phyloP scores from a whole-genome alignment of 2,888 invertebrate species.

The Nomada fucata region DNA sequence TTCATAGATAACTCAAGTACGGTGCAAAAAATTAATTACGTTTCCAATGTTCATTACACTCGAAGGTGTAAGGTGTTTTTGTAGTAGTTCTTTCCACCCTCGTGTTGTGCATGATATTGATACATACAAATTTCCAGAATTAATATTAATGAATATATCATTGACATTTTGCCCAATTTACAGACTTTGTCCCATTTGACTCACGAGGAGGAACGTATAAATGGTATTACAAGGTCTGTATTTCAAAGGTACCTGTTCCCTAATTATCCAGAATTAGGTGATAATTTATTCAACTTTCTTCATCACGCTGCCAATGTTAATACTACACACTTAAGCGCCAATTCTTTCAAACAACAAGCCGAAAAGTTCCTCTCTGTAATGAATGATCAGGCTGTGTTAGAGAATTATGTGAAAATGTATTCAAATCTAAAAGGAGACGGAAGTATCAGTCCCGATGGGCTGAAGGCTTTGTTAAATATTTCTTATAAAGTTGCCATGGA shows the following conservation, averaged over 20 bases:
- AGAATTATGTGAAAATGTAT: conserved; percentile 89
- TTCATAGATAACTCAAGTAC: conserved; percentile 23
- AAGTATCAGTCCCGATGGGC: conserved; percentile 87
- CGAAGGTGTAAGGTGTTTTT: too few species aligned
- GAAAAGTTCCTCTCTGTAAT: conserved; percentile 87
- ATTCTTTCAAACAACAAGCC: conserved; percentile 90
- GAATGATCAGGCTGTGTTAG: conserved; percentile 87
- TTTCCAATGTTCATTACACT: too few species aligned
- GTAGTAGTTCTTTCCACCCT: too few species aligned
- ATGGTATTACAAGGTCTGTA: conserved; percentile 89
- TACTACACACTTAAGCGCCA: conserved; percentile 87
- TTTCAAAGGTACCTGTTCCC: conserved; percentile 92
- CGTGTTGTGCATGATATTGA: too few species aligned
- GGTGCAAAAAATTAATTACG: background rate
- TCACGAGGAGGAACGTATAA: conserved; percentile 89
- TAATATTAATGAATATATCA: background rate
- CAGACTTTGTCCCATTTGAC: conserved; percentile 90
- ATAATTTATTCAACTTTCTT: conserved; percentile 88
- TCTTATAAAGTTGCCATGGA: conserved; percentile 93
- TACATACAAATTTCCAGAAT: background rate
- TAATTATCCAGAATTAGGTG: conserved; percentile 90
- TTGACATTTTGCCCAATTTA: conserved; percentile 58
- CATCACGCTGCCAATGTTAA: conserved; percentile 87
- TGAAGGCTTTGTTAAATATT: conserved; percentile 88
- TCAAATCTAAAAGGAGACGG: conserved; percentile 81